phyloP scores from a whole-genome alignment of 2,888 invertebrate genomes.

The Drosophila nr. perissopoda region DNA sequence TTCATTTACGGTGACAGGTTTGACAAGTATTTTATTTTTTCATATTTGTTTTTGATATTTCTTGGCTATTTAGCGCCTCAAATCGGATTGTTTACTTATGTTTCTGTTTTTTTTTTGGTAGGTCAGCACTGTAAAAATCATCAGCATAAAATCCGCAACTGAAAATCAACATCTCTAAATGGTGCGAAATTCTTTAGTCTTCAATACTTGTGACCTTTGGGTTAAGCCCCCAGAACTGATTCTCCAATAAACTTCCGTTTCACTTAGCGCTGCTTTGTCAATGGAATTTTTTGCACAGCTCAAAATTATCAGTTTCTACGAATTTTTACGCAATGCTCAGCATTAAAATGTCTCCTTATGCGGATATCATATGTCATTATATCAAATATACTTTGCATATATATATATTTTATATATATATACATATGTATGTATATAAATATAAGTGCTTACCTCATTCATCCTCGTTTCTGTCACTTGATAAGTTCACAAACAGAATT shows the following conservation, averaged over 20 bases:
- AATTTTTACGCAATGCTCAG: constrained; percentile 37
- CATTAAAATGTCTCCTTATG: constrained; percentile 26
- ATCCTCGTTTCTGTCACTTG: constrained; percentile 51
- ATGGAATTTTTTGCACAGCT: constrained; percentile 50
- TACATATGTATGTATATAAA: constrained; percentile 27
- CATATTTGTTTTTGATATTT: constrained; percentile 10
- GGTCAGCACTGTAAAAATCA: constrained; percentile 34
- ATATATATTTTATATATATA: background rate
- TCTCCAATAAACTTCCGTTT: constrained; percentile 56
- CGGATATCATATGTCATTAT: constrained; percentile 48
- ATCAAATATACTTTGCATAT: constrained; percentile 5
- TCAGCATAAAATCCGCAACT: constrained; percentile 2
- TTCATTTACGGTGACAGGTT: constrained; percentile 58
- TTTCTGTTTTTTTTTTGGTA: constrained; percentile 19
- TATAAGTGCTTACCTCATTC: constrained; percentile 60
- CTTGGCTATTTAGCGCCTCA: constrained; percentile 34
- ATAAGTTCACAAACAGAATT: constrained; percentile 39
- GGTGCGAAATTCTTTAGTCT: constrained; percentile 28
- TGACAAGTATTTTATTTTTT: constrained; percentile 48
- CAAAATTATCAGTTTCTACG: constrained; percentile 17
- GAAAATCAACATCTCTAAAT: constrained; percentile 8
- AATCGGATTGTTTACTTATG: constrained; percentile 29
- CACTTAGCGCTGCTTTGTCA: constrained; percentile 25
- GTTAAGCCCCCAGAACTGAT: background rate
- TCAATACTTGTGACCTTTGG: constrained; percentile 42